Base-by-base conservation (phyloP, 2,113 vertebrate genomes). In the Alosa alosa region DNA sequence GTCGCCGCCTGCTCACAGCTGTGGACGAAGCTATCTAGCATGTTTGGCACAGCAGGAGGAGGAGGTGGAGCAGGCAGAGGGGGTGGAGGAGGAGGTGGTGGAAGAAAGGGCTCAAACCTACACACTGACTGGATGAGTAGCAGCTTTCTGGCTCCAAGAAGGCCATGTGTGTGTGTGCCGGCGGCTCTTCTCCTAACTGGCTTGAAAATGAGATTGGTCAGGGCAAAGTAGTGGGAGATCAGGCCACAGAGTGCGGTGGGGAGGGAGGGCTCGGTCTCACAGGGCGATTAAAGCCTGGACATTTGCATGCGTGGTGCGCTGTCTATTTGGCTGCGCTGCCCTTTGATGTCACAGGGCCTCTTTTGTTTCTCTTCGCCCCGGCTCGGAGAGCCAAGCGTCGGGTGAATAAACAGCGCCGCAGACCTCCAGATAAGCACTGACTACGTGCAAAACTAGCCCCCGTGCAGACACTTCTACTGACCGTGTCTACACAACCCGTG, bases 21-120 rank as follows among this genome's bases (percentile, higher is more conserved):
- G 94, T 95, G 93, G 91, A 92, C 91, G 88, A 92, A 94, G 91
- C 92, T 93, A 93, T 94, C 91, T 90, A 86, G 88, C 90, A 88
- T 90, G 90, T 91, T 94, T 94, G 94, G 94, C 94, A 89, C 20
- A 31, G 41, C 88, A 88, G 20, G 47, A 86, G 87, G 49, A 81
- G 68, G 81, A 89, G 81, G 45, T 44, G 41, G 41, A 44, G 41
- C 22, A 18, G 82, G 86, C 88, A 87, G 60, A 86, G 87, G 47
- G 2, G 47, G 47, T 11, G 68, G 7, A 20, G n/a, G 39, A 0
- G 89, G 86, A 86, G 84, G 86, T 17, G 55, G 82, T 88, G 89
- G 84, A 84, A 60, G 81, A 83, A 72, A 86, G 72, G 31, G 15
- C 10, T 78, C 64, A 25, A 78, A 15, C 31, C 31, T 36, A 39